These are phyloP conservation scores for Petrosia ficiformis DNA, from an alignment of 37 sponge, comb jelly and placozoan genomes.

Conservation along the genomic window DNA sequence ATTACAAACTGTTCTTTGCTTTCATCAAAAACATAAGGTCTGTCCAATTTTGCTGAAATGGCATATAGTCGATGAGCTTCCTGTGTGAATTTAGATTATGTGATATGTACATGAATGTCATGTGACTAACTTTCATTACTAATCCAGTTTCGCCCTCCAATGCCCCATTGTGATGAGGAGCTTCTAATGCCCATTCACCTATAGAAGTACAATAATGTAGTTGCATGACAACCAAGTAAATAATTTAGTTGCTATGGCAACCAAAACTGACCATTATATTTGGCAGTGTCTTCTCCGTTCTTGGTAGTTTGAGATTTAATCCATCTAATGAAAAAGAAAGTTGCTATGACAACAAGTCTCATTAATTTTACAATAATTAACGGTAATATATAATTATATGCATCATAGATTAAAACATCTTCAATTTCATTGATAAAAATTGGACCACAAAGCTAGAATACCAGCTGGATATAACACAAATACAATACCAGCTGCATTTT, in stretches of 20 bases:
- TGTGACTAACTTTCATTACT: slow-evolving; percentile 69
- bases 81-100: slow-evolving; percentile 30
- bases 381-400: no score
- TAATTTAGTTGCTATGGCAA: no score
- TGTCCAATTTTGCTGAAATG: slow-evolving; percentile 78
- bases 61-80: slow-evolving; percentile 88
- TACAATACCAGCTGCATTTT: no score
- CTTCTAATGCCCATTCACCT: slow-evolving; percentile 78
- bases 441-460: no score
- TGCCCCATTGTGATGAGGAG: slow-evolving; percentile 30
- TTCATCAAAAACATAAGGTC: slow-evolving; percentile 69
- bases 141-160: slow-evolving; percentile 69
- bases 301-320: slow-evolving; percentile 75
- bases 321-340: slow-evolving; percentile 54
- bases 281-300: slow-evolving; percentile 77
- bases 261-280: slow-evolving; percentile 74
- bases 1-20: slow-evolving; percentile 59
- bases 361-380: no score
- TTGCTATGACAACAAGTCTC: background rate
- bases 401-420: no score
- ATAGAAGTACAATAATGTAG: no score
- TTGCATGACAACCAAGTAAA: background rate
- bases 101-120: background rate
- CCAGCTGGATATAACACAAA: no score
- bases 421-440: no score